Base-by-base conservation (phyloP, 2,888 invertebrate genomes). In the Tuta absoluta region DNA sequence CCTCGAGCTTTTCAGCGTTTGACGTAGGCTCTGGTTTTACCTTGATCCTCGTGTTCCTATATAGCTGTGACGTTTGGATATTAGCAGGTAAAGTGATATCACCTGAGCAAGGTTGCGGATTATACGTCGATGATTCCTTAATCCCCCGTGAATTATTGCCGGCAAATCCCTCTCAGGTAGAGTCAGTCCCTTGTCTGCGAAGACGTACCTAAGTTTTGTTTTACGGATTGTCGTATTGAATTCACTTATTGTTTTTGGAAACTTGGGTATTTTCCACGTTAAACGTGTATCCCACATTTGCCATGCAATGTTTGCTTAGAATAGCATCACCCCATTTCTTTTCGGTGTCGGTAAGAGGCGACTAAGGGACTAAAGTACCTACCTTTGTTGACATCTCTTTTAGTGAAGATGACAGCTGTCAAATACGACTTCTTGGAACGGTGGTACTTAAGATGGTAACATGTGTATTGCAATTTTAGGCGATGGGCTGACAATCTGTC, bases 71-170 rank as follows among this genome's bases (percentile, higher is more conserved):
- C 11, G 2, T 4, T 21, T 3, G 51, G 51, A 51, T 23, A 51
- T 51, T 51, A 12, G 23, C 21, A 23, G 12, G 23, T 23, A 51
- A 51, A 51, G 51, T 51, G 21, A 51, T 51, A 12, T 51, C 51
- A 51, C 51, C 51, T 51, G 51, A 21, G 23, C n/a, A n/a, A n/a
- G n/a, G n/a, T 21, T 12, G 48, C 48, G 48, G 48, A 48, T 48
- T 48, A 48, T 48, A 51, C 51, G 51, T 51, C 51, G 51, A 51
- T 51, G 51, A 51, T 11, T 11, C 21, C 1, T 19, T 51, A 51
- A 21, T 19, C 12, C 21, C 21, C 10, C 21, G 8, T 51, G 12
- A 19, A 21, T 23, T 51, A 51, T 51, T 23, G 51, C 17, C 21
- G 19, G 21, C 23, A 5, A 51, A 51, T 21, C 12, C 23, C 21